Conservation (phyloP, 2,888 invertebrate genomes). For the Strigamia crassipes region DNA sequence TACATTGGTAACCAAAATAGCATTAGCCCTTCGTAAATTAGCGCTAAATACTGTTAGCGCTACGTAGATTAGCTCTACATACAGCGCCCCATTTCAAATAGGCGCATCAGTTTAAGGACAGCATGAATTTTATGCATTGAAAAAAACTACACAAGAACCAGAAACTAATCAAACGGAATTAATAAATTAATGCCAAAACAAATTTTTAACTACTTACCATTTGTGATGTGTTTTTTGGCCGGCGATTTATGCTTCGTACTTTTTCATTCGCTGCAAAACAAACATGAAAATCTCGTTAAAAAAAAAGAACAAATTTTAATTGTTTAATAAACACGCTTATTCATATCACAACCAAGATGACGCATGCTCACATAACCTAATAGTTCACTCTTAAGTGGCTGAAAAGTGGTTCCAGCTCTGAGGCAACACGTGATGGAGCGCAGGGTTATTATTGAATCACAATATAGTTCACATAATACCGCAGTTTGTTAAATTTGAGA, state of each 20-base stretch:
- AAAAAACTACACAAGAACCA: too few species aligned
- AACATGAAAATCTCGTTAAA: background rate
- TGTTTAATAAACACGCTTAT: background rate
- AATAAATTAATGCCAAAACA: background rate
- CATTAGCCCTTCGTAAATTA: too few species aligned
- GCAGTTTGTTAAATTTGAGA: background rate
- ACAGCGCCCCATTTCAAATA: too few species aligned
- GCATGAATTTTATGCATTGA: too few species aligned
- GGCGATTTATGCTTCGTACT: conserved; percentile 77
- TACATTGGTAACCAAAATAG: too few species aligned
- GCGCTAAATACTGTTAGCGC: too few species aligned
- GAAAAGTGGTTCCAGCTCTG: background rate
- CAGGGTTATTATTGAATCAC: background rate
- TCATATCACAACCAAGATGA: background rate
- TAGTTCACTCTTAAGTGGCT: background rate
- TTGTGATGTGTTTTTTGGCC: conserved; percentile 87
- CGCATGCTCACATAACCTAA: background rate
- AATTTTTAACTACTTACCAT: conserved; percentile 73
- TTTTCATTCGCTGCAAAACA: conserved; percentile 69
- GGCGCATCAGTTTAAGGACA: too few species aligned
- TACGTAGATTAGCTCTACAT: too few species aligned
- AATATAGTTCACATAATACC: background rate
- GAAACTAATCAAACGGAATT: too few species aligned
- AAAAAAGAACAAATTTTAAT: background rate
- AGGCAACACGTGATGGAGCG: background rate